Conservation (phyloP, 2,113 vertebrate genomes). For the Centrocercus urophasianus region DNA sequence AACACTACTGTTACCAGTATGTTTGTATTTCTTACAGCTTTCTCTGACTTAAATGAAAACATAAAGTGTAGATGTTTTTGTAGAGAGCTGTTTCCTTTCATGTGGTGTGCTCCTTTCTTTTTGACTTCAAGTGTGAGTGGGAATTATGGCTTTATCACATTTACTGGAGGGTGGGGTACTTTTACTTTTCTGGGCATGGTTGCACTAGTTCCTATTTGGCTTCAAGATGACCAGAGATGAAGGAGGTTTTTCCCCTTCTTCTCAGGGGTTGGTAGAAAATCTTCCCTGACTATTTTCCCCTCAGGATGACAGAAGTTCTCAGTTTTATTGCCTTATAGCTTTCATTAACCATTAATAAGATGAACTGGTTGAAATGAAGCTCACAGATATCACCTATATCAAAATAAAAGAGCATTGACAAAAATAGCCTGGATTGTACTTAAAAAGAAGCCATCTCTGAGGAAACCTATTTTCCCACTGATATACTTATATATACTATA, state of each 20-base stretch:
- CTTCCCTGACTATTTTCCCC: neutral
- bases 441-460: neutral
- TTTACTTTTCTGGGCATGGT: neutral
- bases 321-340: neutral
- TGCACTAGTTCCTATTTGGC: neutral
- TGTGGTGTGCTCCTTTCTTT: slow-evolving; percentile 38
- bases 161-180: neutral
- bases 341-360: neutral
- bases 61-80: neutral
- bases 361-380: neutral
- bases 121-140: slow-evolving; percentile 24
- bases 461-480: neutral
- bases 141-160: neutral
- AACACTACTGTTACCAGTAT: neutral
- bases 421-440: neutral
- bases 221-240: neutral
- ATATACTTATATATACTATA: neutral
- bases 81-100: neutral
- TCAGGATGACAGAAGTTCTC: neutral
- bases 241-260: neutral
- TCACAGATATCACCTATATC: neutral
- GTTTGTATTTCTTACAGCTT: slow-evolving; percentile 40
- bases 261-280: neutral
- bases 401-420: neutral
- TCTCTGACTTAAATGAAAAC: slow-evolving; percentile 41